phyloP scores from a whole-genome alignment of 2,113 vertebrate species.

The Pelmatolapia mariae region DNA sequence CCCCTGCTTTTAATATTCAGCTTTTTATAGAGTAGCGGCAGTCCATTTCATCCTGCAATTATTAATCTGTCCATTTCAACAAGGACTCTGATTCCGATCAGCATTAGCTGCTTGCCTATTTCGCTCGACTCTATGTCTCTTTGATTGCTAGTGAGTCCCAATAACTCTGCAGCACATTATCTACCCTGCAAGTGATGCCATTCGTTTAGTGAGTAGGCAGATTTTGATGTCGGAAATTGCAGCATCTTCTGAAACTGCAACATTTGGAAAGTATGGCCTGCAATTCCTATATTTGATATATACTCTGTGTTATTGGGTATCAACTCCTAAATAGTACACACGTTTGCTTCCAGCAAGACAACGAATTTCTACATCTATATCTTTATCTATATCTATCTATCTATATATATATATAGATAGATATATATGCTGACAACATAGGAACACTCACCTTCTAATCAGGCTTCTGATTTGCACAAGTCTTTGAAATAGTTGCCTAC shows the following conservation, averaged over 20 bases:
- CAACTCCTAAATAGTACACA: not conserved
- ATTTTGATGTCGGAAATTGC: constrained; percentile 7
- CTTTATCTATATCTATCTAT: not conserved
- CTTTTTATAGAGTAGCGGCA: constrained; percentile 13
- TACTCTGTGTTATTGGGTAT: not conserved
- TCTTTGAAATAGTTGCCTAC: not conserved
- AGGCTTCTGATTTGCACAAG: not conserved
- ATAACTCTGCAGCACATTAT: constrained; percentile 12
- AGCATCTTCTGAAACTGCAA: not conserved
- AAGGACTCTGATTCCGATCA: constrained; percentile 12
- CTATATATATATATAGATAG: not conserved
- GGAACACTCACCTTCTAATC: not conserved
- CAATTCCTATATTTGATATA: not conserved
- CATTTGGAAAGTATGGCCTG: not conserved
- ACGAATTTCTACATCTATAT: not conserved
- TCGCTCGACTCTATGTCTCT: constrained; percentile 9
- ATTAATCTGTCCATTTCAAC: constrained; percentile 29
- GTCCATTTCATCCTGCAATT: constrained; percentile 39
- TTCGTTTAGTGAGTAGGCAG: not conserved
- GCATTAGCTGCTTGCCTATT: constrained; percentile 8
- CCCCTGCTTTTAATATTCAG: not conserved
- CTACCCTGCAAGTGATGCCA: not conserved
- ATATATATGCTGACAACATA: not conserved
- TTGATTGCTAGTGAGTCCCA: constrained; percentile 33
- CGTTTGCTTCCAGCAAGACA: not conserved